These are phyloP conservation scores for Carassius auratus DNA, from an alignment of 2,113 vertebrate species.

Conservation along the genomic window DNA sequence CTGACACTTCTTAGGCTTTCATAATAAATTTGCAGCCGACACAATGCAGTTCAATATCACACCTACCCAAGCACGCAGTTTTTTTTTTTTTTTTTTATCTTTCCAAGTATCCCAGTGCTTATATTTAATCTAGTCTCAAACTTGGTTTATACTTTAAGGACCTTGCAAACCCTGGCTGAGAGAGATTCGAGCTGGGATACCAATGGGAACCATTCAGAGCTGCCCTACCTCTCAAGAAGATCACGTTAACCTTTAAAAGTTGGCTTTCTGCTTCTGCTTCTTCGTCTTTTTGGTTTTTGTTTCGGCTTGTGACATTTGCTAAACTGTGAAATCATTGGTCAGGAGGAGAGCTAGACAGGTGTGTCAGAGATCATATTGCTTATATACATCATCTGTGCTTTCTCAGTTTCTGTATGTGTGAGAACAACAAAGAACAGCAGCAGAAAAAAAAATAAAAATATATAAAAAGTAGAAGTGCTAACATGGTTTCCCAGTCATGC, in stretches of 20 bases:
- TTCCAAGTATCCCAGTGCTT: background rate
- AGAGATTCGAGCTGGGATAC: background rate
- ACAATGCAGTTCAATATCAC: slow-evolving; percentile 7
- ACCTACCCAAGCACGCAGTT: background rate
- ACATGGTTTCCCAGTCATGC: slow-evolving; percentile 54
- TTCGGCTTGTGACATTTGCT: slow-evolving; percentile 28
- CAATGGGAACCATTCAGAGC: no score
- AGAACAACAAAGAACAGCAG: slow-evolving; percentile 7
- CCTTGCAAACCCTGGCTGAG: background rate
- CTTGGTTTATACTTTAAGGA: background rate
- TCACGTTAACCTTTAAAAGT: slow-evolving; percentile 6
- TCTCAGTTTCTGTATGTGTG: slow-evolving; percentile 23
- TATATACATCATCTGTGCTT: background rate
- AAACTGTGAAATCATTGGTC: slow-evolving; percentile 37
- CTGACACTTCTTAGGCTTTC: slow-evolving; percentile 7
- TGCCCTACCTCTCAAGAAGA: background rate
- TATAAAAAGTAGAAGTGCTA: slow-evolving; percentile 30
- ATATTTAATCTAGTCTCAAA: background rate
- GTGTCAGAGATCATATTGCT: slow-evolving; percentile 37
- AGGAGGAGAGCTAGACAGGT: background rate
- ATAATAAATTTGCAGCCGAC: background rate
- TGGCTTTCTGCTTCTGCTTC: background rate
- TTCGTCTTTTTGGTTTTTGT: background rate
- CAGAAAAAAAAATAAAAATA: slow-evolving; percentile 30
- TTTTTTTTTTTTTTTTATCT: background rate